Evolutionary conservation across 1,140 invertebrate species (phyloP), one percentile per base, ranked within the genome.

Genomic region (Trinorchestia longiramus): DNA sequence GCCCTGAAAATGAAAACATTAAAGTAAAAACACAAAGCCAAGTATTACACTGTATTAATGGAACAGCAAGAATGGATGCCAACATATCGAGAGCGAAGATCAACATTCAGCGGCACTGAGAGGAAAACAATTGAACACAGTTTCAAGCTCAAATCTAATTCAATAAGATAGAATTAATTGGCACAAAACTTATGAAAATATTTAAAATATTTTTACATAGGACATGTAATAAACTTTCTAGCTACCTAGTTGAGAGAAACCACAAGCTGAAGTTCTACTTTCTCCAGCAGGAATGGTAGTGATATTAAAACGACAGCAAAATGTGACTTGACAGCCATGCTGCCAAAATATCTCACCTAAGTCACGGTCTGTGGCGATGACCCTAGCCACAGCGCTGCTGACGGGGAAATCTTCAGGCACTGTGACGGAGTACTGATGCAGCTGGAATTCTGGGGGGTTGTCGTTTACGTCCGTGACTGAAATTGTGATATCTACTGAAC

Each of bases 401-500:
- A 97, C 91, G 40, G 96, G 96, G 0, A 96, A 95, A 43, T 96
- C 96, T 95, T 97, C 96, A n/a, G 96, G 96, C 28, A 99, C 98
- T 42, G 99, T 98, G 0, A 98, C 98, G 1, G 98, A 98, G 97
- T 99, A 99, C 97, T 99, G 99, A 17, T 97, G 97, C 96, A 98
- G 98, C 0, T 98, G 98, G 97, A 99, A 99, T 0, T 98, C 95
- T 17, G 98, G 98, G 15, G 98, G 98, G 97, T 99, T 99, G 97
- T 99, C 99, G 97, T 99, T 99, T 0, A 98, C 98, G 97, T 99
- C 99, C 0, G 98, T 97, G 44, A 99, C 98, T 97, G 98, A 98
- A 57, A 99, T 98, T 97, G 98, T 98, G 0, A 99, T 98, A 96
- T 98, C 97, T 19, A 98, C 98, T 97, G 98, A 98, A 96, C 98